Evolutionary conservation across 1,140 invertebrate genomes (phyloP).

Genomic region (Odontomachus brunneus): DNA sequence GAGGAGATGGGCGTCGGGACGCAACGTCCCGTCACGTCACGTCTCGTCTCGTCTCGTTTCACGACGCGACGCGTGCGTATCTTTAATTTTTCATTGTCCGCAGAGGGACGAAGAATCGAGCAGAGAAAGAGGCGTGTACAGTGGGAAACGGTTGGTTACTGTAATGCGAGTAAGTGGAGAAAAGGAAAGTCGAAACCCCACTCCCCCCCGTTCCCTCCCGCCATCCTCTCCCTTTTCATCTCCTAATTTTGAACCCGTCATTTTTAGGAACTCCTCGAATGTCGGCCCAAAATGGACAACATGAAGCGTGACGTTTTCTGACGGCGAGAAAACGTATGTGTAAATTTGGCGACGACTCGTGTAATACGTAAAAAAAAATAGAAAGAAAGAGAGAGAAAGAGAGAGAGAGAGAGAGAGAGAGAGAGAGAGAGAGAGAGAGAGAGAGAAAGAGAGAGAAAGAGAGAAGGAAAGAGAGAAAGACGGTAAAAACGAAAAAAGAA

Average conservation of each 20-base stretch:
- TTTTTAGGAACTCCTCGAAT: constrained; percentile 61
- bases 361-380: constrained; percentile 61
- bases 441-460: constrained; percentile 25
- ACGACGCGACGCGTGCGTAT: constrained; percentile 60
- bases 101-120: constrained; percentile 64
- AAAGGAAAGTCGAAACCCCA: constrained; percentile 65
- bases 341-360: constrained; percentile 63
- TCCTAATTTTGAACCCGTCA: constrained; percentile 54
- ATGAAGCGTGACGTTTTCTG: constrained; percentile 58
- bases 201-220: constrained; percentile 38
- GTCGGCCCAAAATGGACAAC: constrained; percentile 53
- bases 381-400: constrained; percentile 25
- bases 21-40: too few species aligned
- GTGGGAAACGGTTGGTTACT: constrained; percentile 70
- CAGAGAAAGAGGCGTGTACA: constrained; percentile 68
- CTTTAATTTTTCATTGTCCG: constrained; percentile 72
- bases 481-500: neutral
- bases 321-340: constrained; percentile 49
- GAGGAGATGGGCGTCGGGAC: too few species aligned
- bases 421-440: constrained; percentile 14
- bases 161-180: constrained; percentile 69
- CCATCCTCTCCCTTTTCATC: neutral
- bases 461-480: neutral
- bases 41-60: neutral
- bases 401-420: neutral